Evolutionary conservation across 2,797 vertebrate genomes (phyloP).

Genomic region (Hemibagrus guttatus): DNA sequence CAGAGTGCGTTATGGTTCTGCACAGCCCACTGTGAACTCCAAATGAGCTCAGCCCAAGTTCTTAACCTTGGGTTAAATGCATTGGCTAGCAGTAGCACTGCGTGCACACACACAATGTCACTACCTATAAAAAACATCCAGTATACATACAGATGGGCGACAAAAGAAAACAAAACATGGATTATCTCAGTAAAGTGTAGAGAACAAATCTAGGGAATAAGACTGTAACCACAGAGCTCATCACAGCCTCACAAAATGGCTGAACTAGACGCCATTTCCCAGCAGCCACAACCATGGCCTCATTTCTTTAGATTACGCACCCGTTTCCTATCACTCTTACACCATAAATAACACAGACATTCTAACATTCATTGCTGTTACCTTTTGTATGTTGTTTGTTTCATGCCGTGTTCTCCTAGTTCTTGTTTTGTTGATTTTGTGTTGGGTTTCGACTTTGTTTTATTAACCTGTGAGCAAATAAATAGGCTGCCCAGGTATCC

Average conservation of each 20-base stretch:
- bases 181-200: neutral
- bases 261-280: neutral
- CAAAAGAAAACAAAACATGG: neutral
- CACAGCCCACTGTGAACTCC: slow-evolving; percentile 26
- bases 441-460: neutral
- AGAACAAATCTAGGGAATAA: neutral
- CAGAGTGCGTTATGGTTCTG: slow-evolving; percentile 41
- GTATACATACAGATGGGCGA: neutral
- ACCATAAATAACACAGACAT: neutral
- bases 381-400: neutral
- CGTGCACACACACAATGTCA: neutral
- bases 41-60: slow-evolving; percentile 37
- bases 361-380: neutral
- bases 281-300: neutral
- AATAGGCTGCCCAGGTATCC: neutral
- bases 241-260: neutral
- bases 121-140: neutral
- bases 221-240: neutral
- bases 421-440: slow-evolving; percentile 3
- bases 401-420: neutral
- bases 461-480: neutral
- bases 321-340: neutral
- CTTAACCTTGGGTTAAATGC: slow-evolving; percentile 43
- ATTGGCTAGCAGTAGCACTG: slow-evolving; percentile 23
- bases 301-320: neutral